These are phyloP conservation scores for Dryomyza anilis DNA, from an alignment of 2,888 invertebrate species.

Conservation along the genomic window DNA sequence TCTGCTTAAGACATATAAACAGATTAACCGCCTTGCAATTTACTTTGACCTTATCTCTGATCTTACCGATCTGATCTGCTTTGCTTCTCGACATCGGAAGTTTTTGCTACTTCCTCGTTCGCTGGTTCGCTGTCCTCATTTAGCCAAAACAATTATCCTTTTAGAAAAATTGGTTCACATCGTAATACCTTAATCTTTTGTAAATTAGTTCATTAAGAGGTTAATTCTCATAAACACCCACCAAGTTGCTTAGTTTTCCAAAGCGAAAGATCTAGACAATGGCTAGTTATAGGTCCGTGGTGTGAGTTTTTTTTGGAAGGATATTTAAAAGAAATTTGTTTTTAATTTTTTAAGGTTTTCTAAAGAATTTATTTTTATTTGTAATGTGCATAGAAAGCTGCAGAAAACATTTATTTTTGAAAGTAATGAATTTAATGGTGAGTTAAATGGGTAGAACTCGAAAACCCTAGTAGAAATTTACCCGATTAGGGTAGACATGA, in stretches of 20 bases:
- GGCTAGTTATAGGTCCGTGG: not conserved
- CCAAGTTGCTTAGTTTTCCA: constrained; percentile 43
- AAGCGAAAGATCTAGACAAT: not conserved
- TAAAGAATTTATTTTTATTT: too few relatives aligned
- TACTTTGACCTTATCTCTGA: constrained; percentile 50
- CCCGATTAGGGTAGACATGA: too few relatives aligned
- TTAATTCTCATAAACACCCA: constrained; percentile 61
- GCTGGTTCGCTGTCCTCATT: constrained; percentile 26
- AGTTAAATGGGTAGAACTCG: too few relatives aligned
- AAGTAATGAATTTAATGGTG: too few relatives aligned
- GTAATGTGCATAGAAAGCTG: too few relatives aligned
- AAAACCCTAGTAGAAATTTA: too few relatives aligned
- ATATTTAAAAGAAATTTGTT: too few relatives aligned
- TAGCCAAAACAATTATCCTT: not conserved
- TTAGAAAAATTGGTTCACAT: not conserved
- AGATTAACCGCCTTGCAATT: constrained; percentile 63
- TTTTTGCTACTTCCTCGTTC: constrained; percentile 28
- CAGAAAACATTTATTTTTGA: too few relatives aligned
- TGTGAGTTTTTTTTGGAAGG: too few relatives aligned
- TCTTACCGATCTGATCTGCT: too few relatives aligned
- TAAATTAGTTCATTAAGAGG: constrained; percentile 63
- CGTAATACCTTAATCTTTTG: constrained; percentile 52
- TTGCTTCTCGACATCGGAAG: constrained; percentile 24
- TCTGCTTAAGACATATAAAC: constrained; percentile 60
- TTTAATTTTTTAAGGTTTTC: not conserved